These are phyloP conservation scores for Psophia crepitans DNA, from an alignment of 2,113 vertebrate species.

Conservation along the genomic window DNA sequence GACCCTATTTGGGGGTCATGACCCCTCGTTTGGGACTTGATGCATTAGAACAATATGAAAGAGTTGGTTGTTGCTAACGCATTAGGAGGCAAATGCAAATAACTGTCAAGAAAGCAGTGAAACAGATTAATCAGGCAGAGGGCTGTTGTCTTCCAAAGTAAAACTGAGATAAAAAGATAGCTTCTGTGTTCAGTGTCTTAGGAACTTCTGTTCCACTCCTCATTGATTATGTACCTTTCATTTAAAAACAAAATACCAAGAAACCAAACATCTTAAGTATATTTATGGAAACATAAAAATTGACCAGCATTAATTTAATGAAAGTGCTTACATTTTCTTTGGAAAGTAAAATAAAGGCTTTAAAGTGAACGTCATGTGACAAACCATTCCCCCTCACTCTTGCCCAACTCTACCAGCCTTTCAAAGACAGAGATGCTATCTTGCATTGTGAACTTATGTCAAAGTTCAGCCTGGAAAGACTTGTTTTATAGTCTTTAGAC, in stretches of 20 bases:
- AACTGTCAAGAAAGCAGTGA: neutral
- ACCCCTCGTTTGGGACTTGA: neutral
- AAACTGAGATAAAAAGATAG: neutral
- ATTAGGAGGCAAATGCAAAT: neutral
- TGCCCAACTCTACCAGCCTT: neutral
- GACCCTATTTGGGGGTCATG: neutral
- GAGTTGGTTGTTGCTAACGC: neutral
- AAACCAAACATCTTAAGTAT: accelerated
- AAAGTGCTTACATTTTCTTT: neutral
- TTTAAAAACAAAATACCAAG: neutral
- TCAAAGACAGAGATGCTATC: neutral
- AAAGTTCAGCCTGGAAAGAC: neutral
- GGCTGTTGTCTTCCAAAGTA: neutral
- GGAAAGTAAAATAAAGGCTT: neutral
- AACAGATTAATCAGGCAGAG: neutral
- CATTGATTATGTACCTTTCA: neutral
- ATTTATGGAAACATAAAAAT: neutral
- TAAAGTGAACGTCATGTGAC: neutral
- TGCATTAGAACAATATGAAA: neutral
- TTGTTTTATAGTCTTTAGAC: neutral
- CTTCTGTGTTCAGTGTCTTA: neutral
- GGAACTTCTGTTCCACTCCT: neutral
- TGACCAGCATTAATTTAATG: neutral
- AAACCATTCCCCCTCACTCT: neutral
- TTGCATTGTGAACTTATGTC: neutral